Evolutionary conservation across 1,140 invertebrate genomes (phyloP).

Genomic region (Ooceraea biroi): DNA sequence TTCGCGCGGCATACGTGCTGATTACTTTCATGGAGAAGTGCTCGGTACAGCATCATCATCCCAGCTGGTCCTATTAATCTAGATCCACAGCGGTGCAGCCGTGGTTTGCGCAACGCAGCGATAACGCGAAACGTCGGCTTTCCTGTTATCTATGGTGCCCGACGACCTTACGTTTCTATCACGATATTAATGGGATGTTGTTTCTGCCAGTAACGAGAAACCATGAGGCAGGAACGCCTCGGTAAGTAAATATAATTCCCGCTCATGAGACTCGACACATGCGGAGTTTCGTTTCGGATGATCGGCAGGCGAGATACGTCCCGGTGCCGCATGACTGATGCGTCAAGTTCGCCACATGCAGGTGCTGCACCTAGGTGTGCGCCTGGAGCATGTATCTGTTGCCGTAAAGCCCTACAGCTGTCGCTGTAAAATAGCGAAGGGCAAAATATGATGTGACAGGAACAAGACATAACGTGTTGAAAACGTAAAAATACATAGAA

Average conservation of each 20-base stretch:
- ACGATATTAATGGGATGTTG: constrained; percentile 68
- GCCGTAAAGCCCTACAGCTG: neutral
- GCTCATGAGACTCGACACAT: constrained; percentile 19
- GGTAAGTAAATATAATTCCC: constrained; percentile 65
- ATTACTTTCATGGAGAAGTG: constrained; percentile 5
- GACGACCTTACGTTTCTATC: constrained; percentile 43
- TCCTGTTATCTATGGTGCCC: constrained; percentile 16
- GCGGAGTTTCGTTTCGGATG: constrained; percentile 40
- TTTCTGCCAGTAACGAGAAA: constrained; percentile 60
- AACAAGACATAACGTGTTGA: too few relatives aligned
- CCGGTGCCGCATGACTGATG: constrained; percentile 21
- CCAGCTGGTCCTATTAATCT: constrained; percentile 39
- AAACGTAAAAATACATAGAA: neutral
- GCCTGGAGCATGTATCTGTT: neutral
- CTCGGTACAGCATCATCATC: neutral
- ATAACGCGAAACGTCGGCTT: constrained; percentile 12
- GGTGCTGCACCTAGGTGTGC: neutral
- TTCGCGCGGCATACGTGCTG: neutral
- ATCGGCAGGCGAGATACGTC: neutral
- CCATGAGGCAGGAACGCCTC: constrained; percentile 34
- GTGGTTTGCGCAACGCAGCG: neutral
- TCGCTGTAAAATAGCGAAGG: neutral
- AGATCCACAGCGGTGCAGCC: neutral
- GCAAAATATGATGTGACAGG: neutral
- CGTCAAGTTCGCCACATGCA: constrained; percentile 22